A percentile compares a stretch with the other conserved stretches of the same genome.
Conservation (phyloP, 2,113 vertebrate species). For the Myotis brandtii region DNA sequence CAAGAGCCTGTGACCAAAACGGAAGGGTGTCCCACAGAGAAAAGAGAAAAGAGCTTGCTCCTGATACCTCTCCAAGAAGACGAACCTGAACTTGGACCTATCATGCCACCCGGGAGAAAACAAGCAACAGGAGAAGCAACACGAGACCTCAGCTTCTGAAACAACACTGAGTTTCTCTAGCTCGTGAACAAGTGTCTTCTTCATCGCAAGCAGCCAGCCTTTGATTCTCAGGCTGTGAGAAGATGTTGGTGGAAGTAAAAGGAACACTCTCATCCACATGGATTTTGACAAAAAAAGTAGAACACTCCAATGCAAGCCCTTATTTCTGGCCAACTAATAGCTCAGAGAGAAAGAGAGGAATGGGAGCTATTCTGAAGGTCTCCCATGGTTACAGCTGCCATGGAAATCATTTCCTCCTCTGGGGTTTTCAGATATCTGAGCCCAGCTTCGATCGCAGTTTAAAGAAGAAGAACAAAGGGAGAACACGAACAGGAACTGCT, state of each 20-base stretch:
- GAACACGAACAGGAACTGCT: slow-evolving; percentile 52
- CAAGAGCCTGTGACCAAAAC: neutral
- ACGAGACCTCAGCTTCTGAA: neutral
- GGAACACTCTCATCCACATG: neutral
- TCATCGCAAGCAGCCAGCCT: neutral
- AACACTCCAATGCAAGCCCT: neutral
- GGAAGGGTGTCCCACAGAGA: neutral
- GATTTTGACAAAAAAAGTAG: slow-evolving; percentile 1
- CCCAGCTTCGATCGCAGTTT: slow-evolving; percentile 66
- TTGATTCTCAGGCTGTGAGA: neutral
- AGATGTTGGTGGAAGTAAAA: neutral
- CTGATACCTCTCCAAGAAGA: neutral
- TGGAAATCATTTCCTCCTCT: slow-evolving; percentile 86
- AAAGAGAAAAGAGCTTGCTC: neutral
- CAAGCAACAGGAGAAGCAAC: neutral
- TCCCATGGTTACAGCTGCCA: slow-evolving; percentile 89
- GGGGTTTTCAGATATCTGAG: slow-evolving; percentile 81
- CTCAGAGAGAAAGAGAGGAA: slow-evolving; percentile 40
- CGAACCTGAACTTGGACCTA: neutral
- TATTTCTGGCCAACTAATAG: slow-evolving; percentile 73
- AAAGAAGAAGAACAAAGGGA: slow-evolving; percentile 74
- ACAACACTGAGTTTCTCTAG: neutral
- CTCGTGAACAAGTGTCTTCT: neutral
- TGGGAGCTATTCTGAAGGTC: slow-evolving; percentile 81
- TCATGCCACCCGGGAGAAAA: neutral